A percentile compares a stretch with the other conserved stretches of the same genome.
Conservation (phyloP, 1,140 invertebrate genomes). For the Cheumatopsyche charites region DNA sequence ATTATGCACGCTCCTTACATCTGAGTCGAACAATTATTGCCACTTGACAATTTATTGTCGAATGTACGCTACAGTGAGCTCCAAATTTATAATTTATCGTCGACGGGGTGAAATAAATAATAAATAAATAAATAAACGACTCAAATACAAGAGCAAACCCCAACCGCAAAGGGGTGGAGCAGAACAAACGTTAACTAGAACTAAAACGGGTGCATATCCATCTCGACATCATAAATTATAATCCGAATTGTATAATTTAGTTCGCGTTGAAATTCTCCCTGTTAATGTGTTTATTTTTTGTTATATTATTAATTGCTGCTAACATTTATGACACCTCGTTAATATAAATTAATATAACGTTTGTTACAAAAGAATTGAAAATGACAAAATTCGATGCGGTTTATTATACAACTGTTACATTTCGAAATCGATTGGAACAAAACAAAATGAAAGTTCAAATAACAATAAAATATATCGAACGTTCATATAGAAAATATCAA, state of each 20-base stretch:
- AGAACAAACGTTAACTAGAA: constrained; percentile 30
- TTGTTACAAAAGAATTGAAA: too few species aligned
- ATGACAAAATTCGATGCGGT: too few species aligned
- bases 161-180: constrained; percentile 20
- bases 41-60: constrained; percentile 38
- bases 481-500: too few species aligned
- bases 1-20: constrained; percentile 37
- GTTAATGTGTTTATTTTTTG: not conserved
- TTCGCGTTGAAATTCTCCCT: constrained; percentile 11
- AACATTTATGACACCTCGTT: constrained; percentile 5
- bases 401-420: too few species aligned
- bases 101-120: constrained; percentile 13
- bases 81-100: constrained; percentile 37
- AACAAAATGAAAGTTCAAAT: too few species aligned
- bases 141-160: constrained; percentile 7
- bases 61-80: constrained; percentile 30
- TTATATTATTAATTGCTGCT: constrained; percentile 15
- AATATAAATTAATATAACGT: constrained; percentile 12
- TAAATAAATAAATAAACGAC: constrained; percentile 8
- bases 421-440: too few species aligned
- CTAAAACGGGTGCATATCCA: constrained; percentile 14
- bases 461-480: too few species aligned
- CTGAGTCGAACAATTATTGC: constrained; percentile 32
- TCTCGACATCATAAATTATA: not conserved
- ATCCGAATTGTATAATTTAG: not conserved